Percentiles rank a stretch among this genome's conserved stretches.
phyloP scores from a whole-genome alignment of 2,888 invertebrate genomes.

The Julus scanicus region DNA sequence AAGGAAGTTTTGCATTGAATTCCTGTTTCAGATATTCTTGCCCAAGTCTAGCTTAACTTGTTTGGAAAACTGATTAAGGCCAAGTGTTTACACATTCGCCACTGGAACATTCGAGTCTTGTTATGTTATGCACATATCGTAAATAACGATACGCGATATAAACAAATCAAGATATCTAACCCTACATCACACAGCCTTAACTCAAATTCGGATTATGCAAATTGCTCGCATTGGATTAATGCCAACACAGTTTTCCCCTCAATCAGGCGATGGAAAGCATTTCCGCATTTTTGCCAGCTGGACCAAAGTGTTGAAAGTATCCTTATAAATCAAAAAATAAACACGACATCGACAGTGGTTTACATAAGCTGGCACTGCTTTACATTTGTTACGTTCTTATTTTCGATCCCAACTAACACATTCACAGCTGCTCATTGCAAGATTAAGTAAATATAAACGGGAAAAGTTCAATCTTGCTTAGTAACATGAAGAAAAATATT shows the following conservation, averaged over 20 bases:
- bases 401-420: neutral
- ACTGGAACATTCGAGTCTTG: slow-evolving; percentile 13
- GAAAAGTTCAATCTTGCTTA: too few relatives aligned
- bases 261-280: neutral
- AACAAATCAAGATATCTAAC: neutral
- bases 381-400: neutral
- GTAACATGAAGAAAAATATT: too few relatives aligned
- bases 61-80: neutral
- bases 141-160: slow-evolving; percentile 3
- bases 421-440: neutral
- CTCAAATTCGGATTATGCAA: slow-evolving; percentile 26
- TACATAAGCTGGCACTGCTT: slow-evolving; percentile 24
- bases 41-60: neutral
- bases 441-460: too few relatives aligned
- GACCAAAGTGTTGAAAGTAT: neutral
- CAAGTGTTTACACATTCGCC: neutral
- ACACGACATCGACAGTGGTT: slow-evolving; percentile 25
- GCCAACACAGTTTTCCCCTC: neutral
- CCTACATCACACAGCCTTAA: neutral
- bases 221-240: slow-evolving; percentile 3
- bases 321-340: slow-evolving; percentile 25
- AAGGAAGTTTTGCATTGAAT: too few relatives aligned
- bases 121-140: neutral
- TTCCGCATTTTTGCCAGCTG: neutral
- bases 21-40: too few relatives aligned